Percentiles rank a stretch among this genome's conserved stretches.
Conservation (phyloP, 2,113 vertebrate species). For the Mustelus asterias region DNA sequence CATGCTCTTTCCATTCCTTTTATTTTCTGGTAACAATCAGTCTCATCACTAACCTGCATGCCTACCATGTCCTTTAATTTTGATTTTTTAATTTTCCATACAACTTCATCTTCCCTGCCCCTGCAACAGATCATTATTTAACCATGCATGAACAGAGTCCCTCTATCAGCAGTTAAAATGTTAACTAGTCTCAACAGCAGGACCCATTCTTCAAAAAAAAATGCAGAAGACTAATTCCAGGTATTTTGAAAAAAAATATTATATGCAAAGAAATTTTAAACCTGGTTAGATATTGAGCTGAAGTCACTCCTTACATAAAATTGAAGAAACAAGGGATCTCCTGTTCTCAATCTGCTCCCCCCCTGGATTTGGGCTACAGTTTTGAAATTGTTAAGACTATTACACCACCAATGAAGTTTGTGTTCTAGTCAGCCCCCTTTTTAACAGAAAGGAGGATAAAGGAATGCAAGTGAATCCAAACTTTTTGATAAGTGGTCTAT, state of each 20-base stretch:
- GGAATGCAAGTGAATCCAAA: neutral
- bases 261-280: neutral
- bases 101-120: too few relatives aligned
- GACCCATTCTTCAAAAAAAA: neutral
- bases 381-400: neutral
- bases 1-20: too few relatives aligned
- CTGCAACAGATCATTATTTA: neutral
- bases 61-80: too few relatives aligned
- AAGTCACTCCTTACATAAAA: neutral
- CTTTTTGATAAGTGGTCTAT: neutral
- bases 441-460: neutral
- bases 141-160: neutral
- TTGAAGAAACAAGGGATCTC: neutral
- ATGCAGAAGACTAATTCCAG: neutral
- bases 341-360: neutral
- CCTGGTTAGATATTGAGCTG: neutral
- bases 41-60: too few relatives aligned
- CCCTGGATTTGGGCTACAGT: neutral
- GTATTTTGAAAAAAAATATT: neutral
- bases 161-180: neutral
- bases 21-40: too few relatives aligned
- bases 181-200: neutral
- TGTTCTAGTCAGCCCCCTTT: neutral
- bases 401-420: neutral
- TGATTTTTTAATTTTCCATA: too few relatives aligned